Conservation (phyloP, 2,113 vertebrate species). For the Okapia johnstoni region DNA sequence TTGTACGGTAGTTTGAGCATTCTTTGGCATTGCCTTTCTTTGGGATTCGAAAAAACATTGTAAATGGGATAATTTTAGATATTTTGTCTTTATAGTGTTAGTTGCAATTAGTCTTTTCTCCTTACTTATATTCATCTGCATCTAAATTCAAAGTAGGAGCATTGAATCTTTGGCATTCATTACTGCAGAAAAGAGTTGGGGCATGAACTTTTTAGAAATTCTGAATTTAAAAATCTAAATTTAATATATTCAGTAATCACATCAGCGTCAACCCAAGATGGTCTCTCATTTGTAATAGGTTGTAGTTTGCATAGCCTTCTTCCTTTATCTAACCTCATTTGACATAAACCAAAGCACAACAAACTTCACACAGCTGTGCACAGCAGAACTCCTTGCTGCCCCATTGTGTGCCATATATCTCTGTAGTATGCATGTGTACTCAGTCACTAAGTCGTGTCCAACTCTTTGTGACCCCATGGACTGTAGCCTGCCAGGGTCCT, state of each 20-base stretch:
- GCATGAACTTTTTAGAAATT: neutral
- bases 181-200: neutral
- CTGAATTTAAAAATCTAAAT: neutral
- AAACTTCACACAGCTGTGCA: neutral
- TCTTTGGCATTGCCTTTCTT: too few species aligned
- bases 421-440: neutral
- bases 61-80: neutral
- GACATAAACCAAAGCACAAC: neutral
- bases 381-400: neutral
- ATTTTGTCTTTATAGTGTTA: neutral
- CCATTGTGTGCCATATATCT: neutral
- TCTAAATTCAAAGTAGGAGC: neutral
- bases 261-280: neutral
- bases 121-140: neutral
- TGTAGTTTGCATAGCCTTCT: neutral
- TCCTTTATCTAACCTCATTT: neutral
- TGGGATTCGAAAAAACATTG: neutral
- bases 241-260: neutral
- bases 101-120: neutral
- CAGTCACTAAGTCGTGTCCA: neutral
- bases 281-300: neutral
- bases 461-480: neutral
- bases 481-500: neutral
- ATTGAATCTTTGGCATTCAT: neutral
- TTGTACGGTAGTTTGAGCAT: too few species aligned